Evolutionary conservation across 2,797 vertebrate genomes (phyloP).

Genomic region (Trichosurus vulpecula): DNA sequence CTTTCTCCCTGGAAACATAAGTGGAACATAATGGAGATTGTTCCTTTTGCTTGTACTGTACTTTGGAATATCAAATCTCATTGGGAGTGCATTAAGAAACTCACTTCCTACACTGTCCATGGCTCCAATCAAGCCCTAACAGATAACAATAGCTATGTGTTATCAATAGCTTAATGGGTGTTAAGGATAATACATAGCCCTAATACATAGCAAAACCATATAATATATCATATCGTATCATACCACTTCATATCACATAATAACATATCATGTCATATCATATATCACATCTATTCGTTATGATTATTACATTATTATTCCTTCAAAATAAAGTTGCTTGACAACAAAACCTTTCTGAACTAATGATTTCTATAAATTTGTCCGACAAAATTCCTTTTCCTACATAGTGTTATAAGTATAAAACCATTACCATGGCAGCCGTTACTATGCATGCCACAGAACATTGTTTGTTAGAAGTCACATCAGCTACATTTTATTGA

Average conservation of each 20-base stretch:
- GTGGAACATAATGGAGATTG: not conserved
- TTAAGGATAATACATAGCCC: not conserved
- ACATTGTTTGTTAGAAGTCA: not conserved
- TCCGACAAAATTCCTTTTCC: not conserved
- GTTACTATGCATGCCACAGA: not conserved
- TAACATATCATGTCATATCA: not conserved
- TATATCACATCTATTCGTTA: not conserved
- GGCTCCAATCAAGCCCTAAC: not conserved
- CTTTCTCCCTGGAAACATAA: no score
- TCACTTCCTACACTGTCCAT: not conserved
- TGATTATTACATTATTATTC: not conserved
- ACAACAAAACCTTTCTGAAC: not conserved
- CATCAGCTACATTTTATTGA: not conserved
- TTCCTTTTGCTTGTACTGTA: not conserved
- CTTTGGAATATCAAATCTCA: not conserved
- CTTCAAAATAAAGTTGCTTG: not conserved
- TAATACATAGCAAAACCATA: not conserved
- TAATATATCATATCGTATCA: not conserved
- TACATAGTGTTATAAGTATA: not conserved
- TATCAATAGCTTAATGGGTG: not conserved
- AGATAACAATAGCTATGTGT: not conserved
- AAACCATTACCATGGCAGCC: not conserved
- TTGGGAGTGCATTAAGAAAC: not conserved
- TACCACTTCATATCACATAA: not conserved
- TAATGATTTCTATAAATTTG: not conserved